Conservation (phyloP, 53 echinoderm and acorn worm species). For the Antedon mediterranea region DNA sequence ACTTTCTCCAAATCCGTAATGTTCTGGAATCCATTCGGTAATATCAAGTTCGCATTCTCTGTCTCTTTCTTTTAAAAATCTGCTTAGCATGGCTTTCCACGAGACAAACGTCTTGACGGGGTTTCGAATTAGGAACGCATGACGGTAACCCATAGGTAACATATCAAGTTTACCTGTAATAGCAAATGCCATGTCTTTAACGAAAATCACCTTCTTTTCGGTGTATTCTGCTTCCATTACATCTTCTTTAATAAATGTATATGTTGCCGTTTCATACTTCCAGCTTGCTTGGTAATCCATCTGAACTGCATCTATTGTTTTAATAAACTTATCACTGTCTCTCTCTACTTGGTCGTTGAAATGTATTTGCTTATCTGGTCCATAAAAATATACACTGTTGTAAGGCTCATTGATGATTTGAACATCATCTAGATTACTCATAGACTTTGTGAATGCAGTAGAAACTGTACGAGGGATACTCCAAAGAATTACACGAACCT, state of each 20-base stretch:
- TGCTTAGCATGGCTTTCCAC: slow-evolving; percentile 17
- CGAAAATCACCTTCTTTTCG: background rate
- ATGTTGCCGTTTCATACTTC: background rate
- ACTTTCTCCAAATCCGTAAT: background rate
- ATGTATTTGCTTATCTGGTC: background rate
- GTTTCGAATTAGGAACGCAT: slow-evolving; percentile 25
- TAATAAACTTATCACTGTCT: too few species aligned
- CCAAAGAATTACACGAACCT: background rate
- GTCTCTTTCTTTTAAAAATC: slow-evolving; percentile 4
- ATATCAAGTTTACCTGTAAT: slow-evolving; percentile 10
- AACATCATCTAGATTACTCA: background rate
- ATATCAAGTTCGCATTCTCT: slow-evolving; percentile 11
- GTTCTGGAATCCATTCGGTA: background rate
- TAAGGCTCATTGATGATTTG: background rate
- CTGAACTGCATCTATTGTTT: background rate
- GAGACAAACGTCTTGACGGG: slow-evolving; percentile 24
- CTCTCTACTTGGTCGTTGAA: background rate
- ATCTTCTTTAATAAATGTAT: background rate
- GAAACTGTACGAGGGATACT: background rate
- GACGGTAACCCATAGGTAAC: slow-evolving; percentile 25
- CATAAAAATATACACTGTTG: background rate
- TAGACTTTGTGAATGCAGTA: background rate
- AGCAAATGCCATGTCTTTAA: slow-evolving; percentile 23
- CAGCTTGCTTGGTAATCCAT: background rate
- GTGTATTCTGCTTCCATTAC: background rate